phyloP scores from a whole-genome alignment of 2,888 invertebrate genomes.

The Pandemis corylana region DNA sequence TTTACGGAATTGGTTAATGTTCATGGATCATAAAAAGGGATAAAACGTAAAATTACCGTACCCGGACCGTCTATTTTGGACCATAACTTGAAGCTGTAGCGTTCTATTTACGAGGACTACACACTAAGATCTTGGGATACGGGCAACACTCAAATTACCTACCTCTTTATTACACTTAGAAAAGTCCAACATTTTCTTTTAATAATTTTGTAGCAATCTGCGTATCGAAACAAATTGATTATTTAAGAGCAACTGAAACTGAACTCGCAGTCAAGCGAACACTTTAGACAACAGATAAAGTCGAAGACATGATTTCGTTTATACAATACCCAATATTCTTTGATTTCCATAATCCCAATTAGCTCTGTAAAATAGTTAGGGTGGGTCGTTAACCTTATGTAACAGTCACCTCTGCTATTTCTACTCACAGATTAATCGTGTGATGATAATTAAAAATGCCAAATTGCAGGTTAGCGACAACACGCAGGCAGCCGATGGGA shows the following conservation, averaged over 20 bases:
- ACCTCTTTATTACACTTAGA: neutral
- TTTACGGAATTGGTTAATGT: conserved; percentile 9
- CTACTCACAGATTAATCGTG: conserved; percentile 15
- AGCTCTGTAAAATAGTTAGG: neutral
- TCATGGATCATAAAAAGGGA: conserved; percentile 17
- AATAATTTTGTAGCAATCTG: too few species aligned
- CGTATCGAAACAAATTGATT: too few species aligned
- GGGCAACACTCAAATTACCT: neutral
- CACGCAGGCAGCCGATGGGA: conserved; percentile 56
- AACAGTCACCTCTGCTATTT: neutral
- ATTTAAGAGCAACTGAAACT: too few species aligned
- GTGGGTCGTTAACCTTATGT: neutral
- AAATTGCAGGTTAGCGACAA: conserved; percentile 65
- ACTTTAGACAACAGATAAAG: too few species aligned
- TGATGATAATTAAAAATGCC: conserved; percentile 21
- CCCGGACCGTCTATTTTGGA: conserved; percentile 12
- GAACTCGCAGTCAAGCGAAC: too few species aligned
- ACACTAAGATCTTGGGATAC: neutral
- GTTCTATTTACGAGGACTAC: too few species aligned
- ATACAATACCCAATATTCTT: too few species aligned
- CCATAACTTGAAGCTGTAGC: conserved; percentile 5
- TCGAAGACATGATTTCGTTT: too few species aligned
- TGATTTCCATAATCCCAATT: neutral
- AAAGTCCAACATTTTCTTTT: neutral
- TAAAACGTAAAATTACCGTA: neutral